Percentiles rank a stretch among this genome's conserved stretches.
These are phyloP conservation scores for Molothrus aeneus DNA, from an alignment of 2,797 vertebrate species.

Conservation along the genomic window DNA sequence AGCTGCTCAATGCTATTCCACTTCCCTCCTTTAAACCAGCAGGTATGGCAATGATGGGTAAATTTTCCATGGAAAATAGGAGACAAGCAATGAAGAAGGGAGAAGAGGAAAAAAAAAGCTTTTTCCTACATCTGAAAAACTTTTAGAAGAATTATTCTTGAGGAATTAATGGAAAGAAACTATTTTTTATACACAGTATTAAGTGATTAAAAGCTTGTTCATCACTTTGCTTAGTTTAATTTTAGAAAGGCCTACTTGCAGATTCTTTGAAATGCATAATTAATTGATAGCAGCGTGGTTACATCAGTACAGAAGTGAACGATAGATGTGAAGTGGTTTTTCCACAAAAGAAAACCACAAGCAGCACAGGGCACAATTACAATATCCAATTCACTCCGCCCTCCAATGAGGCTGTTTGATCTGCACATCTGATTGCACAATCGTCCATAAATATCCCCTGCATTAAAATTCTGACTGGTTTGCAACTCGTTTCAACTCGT, in stretches of 20 bases:
- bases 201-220: constrained; percentile 69
- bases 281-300: constrained; percentile 29
- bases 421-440: not conserved
- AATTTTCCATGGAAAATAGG: not conserved
- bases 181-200: constrained; percentile 54
- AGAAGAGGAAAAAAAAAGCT: not conserved
- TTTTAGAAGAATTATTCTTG: constrained; percentile 57
- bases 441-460: not conserved
- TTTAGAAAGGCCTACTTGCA: constrained; percentile 62
- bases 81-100: not conserved
- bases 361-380: not conserved
- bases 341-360: not conserved
- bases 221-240: constrained; percentile 41
- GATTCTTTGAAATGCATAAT: constrained; percentile 43
- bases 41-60: not conserved
- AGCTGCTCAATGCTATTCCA: not conserved
- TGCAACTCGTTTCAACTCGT: not conserved
- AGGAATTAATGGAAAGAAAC: constrained; percentile 62
- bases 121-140: not conserved
- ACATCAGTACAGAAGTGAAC: not conserved
- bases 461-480: not conserved
- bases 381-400: not conserved
- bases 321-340: not conserved
- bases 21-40: not conserved
- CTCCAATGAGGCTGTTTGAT: not conserved